phyloP scores from a whole-genome alignment of 2,113 vertebrate genomes.

The Chaetodon trifascialis region DNA sequence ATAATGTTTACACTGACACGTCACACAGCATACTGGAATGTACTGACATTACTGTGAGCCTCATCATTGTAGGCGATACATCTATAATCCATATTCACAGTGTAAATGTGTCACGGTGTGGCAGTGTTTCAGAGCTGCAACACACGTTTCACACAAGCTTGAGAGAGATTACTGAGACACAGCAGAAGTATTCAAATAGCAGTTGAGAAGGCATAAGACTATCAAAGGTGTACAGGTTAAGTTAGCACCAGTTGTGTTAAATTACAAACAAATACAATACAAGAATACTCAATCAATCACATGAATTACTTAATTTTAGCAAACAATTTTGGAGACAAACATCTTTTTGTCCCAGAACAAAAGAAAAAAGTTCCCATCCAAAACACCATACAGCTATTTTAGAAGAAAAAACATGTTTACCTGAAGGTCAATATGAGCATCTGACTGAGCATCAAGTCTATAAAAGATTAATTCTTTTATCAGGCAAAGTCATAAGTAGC shows the following conservation, averaged over 20 bases:
- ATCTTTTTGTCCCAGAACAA: slow-evolving; percentile 21
- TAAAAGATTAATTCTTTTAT: neutral
- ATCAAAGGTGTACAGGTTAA: slow-evolving; percentile 47
- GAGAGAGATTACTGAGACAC: slow-evolving; percentile 41
- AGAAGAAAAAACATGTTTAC: slow-evolving; percentile 15
- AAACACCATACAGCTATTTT: slow-evolving; percentile 17
- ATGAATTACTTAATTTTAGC: slow-evolving; percentile 27
- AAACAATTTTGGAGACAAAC: slow-evolving; percentile 26
- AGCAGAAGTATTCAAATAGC: slow-evolving; percentile 45
- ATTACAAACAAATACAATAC: slow-evolving; percentile 56
- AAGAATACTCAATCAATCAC: slow-evolving; percentile 37
- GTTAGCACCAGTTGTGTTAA: slow-evolving; percentile 75
- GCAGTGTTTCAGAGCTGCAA: slow-evolving; percentile 61
- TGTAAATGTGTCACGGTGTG: slow-evolving; percentile 24
- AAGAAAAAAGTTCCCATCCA: slow-evolving; percentile 20
- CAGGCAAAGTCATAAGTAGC: neutral
- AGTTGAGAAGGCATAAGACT: slow-evolving; percentile 51
- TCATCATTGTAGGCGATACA: neutral
- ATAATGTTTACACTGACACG: slow-evolving; percentile 20
- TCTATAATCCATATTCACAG: slow-evolving; percentile 47
- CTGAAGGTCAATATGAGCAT: slow-evolving; percentile 20
- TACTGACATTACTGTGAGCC: slow-evolving; percentile 21
- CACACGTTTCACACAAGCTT: slow-evolving; percentile 27
- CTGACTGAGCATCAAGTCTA: slow-evolving; percentile 1
- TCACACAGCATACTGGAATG: slow-evolving; percentile 45